Base-by-base conservation (phyloP, 2,888 invertebrate species). In the Drosophila lutescens region DNA sequence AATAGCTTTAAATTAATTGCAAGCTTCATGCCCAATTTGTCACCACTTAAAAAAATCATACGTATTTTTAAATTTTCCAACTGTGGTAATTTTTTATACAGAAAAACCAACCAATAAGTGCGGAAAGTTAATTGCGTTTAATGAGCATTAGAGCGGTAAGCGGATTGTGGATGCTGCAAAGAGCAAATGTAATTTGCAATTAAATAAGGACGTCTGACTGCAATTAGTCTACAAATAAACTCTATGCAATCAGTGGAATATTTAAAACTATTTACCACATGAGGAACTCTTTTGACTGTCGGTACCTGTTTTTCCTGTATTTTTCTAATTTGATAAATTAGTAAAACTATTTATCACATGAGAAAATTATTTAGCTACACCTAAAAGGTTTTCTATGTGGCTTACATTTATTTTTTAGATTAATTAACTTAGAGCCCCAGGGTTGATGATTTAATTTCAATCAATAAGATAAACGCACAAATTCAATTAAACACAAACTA, bases 121-220 rank as follows among this genome's bases (percentile, higher is more conserved):
- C 32, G 40, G 15, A 76, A 86, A 86, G 76, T 73, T 82, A 82
- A 86, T 84, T 81, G 66, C 62, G 13, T 51, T 58, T 69, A 66
- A 87, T 79, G 68, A 51, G 69, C 59, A 68, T 72, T 76, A 67
- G 63, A 17, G 40, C n/a, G 10, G 17, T 68, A 76, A 68, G 51
- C 57, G 73, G 58, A 74, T 80, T 80, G 73, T 46, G 63, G 63
- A 44, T 36, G 65, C 34, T 38, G 50, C 23, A 20, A 50, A 63
- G 50, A 44, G 55, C 41, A 58, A 58, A 58, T 41, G 38, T 49
- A 74, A 73, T 71, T 70, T 73, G 50, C 55, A 56, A 73, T 59
- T 66, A 50, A 74, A 72, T 57, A 67, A 57, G 55, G 53, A 44
- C 53, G 8, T 40, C 43, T 43, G 30, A 12, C 40, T 32, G 46